A percentile compares a stretch with the other conserved stretches of the same genome.
Conservation (phyloP, 2,797 vertebrate species). For the Molossus alvarezi region DNA sequence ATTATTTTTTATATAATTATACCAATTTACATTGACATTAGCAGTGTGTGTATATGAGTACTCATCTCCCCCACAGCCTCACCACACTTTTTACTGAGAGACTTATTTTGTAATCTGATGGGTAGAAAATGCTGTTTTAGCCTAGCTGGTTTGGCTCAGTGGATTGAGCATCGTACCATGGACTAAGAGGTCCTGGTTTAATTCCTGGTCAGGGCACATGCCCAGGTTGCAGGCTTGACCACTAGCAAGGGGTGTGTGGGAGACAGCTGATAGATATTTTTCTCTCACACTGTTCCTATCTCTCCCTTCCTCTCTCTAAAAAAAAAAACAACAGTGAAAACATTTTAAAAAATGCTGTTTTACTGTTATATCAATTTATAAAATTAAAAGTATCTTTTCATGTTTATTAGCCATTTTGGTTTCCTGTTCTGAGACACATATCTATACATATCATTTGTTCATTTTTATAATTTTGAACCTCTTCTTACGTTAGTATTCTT, state of each 20-base stretch:
- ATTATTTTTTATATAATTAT: constrained; percentile 15
- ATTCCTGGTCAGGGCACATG: no score
- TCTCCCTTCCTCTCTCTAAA: no score
- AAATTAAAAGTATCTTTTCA: constrained; percentile 32
- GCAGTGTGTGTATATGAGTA: neutral
- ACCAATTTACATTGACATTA: constrained; percentile 24
- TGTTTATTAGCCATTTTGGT: constrained; percentile 1
- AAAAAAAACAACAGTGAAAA: no score
- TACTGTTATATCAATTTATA: neutral
- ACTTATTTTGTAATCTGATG: neutral
- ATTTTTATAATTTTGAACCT: neutral
- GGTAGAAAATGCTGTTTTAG: neutral
- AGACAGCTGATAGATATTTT: no score
- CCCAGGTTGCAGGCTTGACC: no score
- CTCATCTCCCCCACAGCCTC: neutral
- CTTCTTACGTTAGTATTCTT: neutral
- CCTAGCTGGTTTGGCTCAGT: no score
- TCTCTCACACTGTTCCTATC: no score
- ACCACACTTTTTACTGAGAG: neutral
- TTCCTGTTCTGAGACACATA: neutral
- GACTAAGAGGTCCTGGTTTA: no score
- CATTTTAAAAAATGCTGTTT: neutral
- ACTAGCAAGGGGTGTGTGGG: no score
- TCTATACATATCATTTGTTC: neutral
- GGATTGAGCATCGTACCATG: no score